phyloP scores from a whole-genome alignment of 2,797 vertebrate genomes.

The Crocodylus rhombifer region DNA sequence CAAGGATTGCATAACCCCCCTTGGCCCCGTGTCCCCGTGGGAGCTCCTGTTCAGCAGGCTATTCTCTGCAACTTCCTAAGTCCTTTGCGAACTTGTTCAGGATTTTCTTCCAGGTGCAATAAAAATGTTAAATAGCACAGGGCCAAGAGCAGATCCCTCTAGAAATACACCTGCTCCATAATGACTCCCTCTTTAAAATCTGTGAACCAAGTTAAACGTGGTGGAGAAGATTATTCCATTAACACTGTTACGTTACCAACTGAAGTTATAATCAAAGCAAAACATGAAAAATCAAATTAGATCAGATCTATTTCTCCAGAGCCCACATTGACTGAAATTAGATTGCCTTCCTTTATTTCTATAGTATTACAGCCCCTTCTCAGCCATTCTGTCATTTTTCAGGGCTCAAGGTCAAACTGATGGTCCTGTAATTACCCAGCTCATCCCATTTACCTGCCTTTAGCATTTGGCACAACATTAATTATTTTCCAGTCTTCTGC shows the following conservation, averaged over 20 bases:
- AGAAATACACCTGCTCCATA: neutral
- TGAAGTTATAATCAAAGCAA: neutral
- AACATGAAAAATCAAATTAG: neutral
- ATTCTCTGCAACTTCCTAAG: neutral
- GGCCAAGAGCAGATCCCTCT: neutral
- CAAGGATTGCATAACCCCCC: neutral
- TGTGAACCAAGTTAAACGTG: neutral
- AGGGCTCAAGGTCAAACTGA: neutral
- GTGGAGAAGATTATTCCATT: neutral
- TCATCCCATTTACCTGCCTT: neutral
- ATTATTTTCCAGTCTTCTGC: neutral
- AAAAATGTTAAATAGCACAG: neutral
- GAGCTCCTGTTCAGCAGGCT: neutral
- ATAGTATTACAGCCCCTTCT: neutral
- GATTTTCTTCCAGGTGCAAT: neutral
- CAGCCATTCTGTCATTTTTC: neutral
- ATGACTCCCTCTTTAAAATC: neutral
- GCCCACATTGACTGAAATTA: neutral
- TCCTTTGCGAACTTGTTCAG: neutral
- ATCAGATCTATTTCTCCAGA: neutral
- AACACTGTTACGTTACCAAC: neutral
- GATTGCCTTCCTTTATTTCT: neutral
- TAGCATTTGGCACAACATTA: conserved; percentile 21
- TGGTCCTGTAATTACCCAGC: neutral
- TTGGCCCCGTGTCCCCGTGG: neutral